Evolutionary conservation across 2,113 vertebrate genomes (phyloP).

Genomic region (Chaetodon auriga): DNA sequence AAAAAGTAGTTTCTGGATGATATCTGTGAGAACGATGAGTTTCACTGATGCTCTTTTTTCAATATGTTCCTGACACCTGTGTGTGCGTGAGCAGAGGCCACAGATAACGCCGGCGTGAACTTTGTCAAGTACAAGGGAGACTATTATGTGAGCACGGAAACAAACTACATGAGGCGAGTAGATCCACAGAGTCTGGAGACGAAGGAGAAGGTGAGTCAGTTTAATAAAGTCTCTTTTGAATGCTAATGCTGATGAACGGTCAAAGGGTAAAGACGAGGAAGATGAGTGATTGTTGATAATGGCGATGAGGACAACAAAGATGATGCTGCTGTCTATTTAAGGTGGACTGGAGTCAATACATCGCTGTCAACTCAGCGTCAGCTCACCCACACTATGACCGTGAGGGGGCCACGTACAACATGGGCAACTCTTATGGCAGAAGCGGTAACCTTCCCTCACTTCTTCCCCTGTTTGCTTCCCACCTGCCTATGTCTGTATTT

Average conservation of each 20-base stretch:
- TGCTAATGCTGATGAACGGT: background rate
- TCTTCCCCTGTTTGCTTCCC: background rate
- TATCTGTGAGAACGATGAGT: background rate
- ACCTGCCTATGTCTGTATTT: background rate
- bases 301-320: background rate
- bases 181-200: slow-evolving; percentile 90
- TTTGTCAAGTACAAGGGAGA: slow-evolving; percentile 92
- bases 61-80: slow-evolving; percentile 28
- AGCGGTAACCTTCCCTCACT: slow-evolving; percentile 64
- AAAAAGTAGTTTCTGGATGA: background rate
- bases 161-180: slow-evolving; percentile 89
- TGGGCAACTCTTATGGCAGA: slow-evolving; percentile 92
- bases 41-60: slow-evolving; percentile 4
- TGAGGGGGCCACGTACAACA: slow-evolving; percentile 93
- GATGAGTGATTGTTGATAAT: background rate
- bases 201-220: slow-evolving; percentile 88
- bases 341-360: slow-evolving; percentile 92
- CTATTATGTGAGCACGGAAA: slow-evolving; percentile 92
- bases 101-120: slow-evolving; percentile 92
- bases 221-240: background rate
- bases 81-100: slow-evolving; percentile 84
- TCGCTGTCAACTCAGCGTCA: slow-evolving; percentile 92
- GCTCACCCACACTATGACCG: slow-evolving; percentile 94
- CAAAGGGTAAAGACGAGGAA: background rate
- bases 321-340: slow-evolving; percentile 62